phyloP scores from a whole-genome alignment of 2,888 invertebrate species.

The Lasioglossum calceatum region DNA sequence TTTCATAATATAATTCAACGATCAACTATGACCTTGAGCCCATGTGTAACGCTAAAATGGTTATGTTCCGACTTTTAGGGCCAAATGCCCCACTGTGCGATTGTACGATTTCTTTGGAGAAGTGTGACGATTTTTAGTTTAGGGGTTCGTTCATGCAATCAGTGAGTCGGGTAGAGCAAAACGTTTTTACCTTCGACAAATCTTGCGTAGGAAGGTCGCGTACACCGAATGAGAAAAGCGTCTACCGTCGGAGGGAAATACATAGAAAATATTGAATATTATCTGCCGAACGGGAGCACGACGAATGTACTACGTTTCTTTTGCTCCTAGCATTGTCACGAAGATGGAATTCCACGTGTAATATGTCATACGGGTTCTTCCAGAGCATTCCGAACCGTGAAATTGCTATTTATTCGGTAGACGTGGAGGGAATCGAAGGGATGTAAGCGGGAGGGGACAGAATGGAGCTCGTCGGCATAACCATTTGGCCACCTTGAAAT shows the following conservation, averaged over 20 bases:
- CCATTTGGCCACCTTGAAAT: slow-evolving; percentile 72
- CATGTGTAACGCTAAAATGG: too few species aligned
- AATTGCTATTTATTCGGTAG: slow-evolving; percentile 69
- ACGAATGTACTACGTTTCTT: slow-evolving; percentile 24
- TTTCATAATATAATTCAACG: too few species aligned
- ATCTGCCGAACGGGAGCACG: slow-evolving; percentile 30
- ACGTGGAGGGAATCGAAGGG: slow-evolving; percentile 23
- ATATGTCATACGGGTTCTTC: slow-evolving; percentile 57
- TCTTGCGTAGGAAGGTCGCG: background rate
- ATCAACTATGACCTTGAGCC: too few species aligned
- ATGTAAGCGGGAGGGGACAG: slow-evolving; percentile 4
- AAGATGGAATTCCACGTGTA: slow-evolving; percentile 56
- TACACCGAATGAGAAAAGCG: slow-evolving; percentile 11
- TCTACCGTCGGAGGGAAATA: slow-evolving; percentile 2
- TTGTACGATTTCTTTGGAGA: background rate
- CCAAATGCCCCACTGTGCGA: too few species aligned
- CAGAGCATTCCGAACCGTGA: slow-evolving; percentile 60
- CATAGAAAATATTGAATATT: slow-evolving; percentile 38
- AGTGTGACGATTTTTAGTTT: background rate
- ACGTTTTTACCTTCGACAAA: background rate
- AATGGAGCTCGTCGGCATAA: slow-evolving; percentile 58
- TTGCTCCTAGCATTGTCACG: slow-evolving; percentile 43
- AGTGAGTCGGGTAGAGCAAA: background rate
- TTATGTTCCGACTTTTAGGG: too few species aligned
- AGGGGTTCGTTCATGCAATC: background rate